These are phyloP conservation scores for Cuculus canorus DNA, from an alignment of 2,797 vertebrate genomes.

Conservation along the genomic window DNA sequence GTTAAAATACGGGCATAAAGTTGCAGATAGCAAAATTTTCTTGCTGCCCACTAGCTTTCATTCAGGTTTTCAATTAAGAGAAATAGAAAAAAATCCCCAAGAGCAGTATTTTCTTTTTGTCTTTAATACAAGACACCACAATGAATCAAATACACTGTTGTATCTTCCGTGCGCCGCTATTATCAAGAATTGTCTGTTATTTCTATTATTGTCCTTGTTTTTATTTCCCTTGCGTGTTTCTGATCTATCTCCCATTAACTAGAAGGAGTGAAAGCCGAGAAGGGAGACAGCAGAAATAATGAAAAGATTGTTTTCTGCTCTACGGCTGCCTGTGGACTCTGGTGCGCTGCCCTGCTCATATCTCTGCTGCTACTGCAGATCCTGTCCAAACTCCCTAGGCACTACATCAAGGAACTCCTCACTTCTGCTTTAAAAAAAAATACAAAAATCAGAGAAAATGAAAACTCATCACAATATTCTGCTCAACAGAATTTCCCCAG, in stretches of 20 bases:
- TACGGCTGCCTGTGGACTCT: not conserved
- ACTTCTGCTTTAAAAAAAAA: not conserved
- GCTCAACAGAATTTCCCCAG: not conserved
- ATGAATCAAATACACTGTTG: not conserved
- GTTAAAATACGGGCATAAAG: not conserved
- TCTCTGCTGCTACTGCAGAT: not conserved
- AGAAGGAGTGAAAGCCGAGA: not conserved
- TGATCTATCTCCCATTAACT: constrained; percentile 9
- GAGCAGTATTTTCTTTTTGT: not conserved
- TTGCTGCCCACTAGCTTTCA: not conserved
- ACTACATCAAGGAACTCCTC: not conserved
- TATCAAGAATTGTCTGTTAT: constrained; percentile 11
- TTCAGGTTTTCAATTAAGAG: not conserved
- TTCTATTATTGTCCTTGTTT: constrained; percentile 8
- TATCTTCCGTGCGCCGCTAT: not conserved
- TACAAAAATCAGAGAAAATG: not conserved
- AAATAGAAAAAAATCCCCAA: not conserved
- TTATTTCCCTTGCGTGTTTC: constrained; percentile 46
- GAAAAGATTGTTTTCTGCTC: not conserved
- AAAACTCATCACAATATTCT: not conserved
- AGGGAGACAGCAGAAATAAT: not conserved
- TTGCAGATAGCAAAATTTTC: not conserved
- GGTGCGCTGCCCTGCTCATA: not conserved
- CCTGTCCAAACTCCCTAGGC: not conserved
- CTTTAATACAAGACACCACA: not conserved